phyloP scores from a whole-genome alignment of 2,888 invertebrate species.

The Diaprepes abbreviatus region DNA sequence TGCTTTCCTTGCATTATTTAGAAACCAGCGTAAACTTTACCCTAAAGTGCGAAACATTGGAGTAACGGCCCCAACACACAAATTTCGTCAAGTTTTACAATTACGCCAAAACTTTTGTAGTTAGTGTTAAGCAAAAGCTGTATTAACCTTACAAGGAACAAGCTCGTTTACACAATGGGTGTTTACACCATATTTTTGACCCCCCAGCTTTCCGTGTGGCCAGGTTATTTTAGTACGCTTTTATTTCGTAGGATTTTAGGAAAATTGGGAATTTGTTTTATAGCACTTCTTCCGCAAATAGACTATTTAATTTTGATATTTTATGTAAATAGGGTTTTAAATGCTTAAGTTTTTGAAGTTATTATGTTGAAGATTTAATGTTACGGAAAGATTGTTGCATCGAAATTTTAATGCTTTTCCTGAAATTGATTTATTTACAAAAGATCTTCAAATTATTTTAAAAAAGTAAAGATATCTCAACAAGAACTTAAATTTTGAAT shows the following conservation, averaged over 20 bases:
- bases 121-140: conserved; percentile 62
- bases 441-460: too few species aligned
- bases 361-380: too few species aligned
- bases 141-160: conserved; percentile 59
- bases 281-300: neutral
- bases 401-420: too few species aligned
- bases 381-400: too few species aligned
- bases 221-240: conserved; percentile 14
- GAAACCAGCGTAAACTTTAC: conserved; percentile 53
- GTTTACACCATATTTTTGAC: conserved; percentile 53
- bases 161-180: conserved; percentile 55
- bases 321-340: too few species aligned
- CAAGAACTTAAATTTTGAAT: too few species aligned
- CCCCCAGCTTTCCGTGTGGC: conserved; percentile 8
- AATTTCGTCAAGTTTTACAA: conserved; percentile 66
- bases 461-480: too few species aligned
- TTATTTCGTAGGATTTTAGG: neutral
- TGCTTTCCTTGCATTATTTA: conserved; percentile 64
- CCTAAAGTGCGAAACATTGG: conserved; percentile 58
- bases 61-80: conserved; percentile 64
- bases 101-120: conserved; percentile 64
- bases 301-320: too few species aligned
- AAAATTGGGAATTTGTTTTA: neutral
- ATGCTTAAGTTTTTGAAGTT: too few species aligned
- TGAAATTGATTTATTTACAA: too few species aligned